phyloP scores from a whole-genome alignment of 2,888 invertebrate species.

The Norana najaformis region DNA sequence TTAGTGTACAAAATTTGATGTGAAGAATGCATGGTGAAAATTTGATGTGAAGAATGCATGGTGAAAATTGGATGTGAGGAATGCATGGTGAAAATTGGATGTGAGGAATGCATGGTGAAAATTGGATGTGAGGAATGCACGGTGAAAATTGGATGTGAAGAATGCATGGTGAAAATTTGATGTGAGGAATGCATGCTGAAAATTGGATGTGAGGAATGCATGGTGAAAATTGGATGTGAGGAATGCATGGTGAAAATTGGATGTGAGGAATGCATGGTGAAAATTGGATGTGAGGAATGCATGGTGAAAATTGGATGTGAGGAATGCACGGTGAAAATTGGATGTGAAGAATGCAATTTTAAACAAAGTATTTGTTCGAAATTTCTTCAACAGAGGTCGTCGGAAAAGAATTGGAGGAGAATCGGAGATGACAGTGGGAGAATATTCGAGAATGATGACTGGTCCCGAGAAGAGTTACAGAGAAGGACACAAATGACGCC shows the following conservation, averaged over 20 bases:
- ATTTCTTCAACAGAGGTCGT: neutral
- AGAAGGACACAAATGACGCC: neutral
- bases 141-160: too few species aligned
- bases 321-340: neutral
- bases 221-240: too few species aligned
- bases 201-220: neutral
- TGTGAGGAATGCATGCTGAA: neutral
- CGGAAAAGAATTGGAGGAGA: neutral
- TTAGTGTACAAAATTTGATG: neutral
- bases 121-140: neutral
- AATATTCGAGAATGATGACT: neutral
- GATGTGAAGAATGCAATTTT: neutral
- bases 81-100: neutral
- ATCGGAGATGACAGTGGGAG: neutral
- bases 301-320: neutral
- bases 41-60: neutral
- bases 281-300: neutral
- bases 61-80: too few species aligned
- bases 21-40: neutral
- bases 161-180: neutral
- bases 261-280: neutral
- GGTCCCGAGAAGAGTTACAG: neutral
- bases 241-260: neutral
- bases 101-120: neutral
- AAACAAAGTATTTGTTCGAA: neutral